Evolutionary conservation across 2,888 invertebrate genomes (phyloP), one percentile per base, ranked within the genome.

Genomic region (Tricholauxania praeusta): DNA sequence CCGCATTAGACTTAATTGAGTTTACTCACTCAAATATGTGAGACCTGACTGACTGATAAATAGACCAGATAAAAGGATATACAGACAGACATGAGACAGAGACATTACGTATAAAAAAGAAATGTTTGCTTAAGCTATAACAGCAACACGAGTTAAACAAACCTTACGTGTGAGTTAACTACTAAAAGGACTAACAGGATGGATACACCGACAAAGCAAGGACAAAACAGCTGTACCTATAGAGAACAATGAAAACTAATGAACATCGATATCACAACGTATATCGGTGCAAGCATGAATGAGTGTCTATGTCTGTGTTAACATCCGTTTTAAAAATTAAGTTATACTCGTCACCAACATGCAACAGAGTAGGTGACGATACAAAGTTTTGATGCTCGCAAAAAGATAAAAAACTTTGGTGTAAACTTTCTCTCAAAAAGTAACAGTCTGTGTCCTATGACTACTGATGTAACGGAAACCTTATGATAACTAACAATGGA

Each of bases 41-140:
- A 14, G 7, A 49, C 52, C 70, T 66, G 59, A 70, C 59, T 62
- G 73, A 73, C 57, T 71, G 71, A 52, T 64, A 64, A 64, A 64
- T 71, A 64, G 64, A 64, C 3, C 47, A 64, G 71, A 63, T 71
- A 49, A 39, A 71, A 71, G n/a, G 28, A 64, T 22, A 64, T 14
- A 12, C 39, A 39, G 39, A 39, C 39, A 39, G 39, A 39, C 39
- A 39, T 39, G 6, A 39, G 39, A 39, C 39, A 39, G 10, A 39
- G 39, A 7, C 39, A 39, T 39, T 10, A 39, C 28, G 28, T 28
- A 39, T 10, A 39, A 39, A 8, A 39, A 39, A 39, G 39, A 5
- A 39, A 39, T 39, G 39, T 39, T 39, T 39, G 39, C 39, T 39
- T 8, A 10, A 39, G 39, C 39, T 10, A 39, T 10, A 39, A 39